Conservation (phyloP, 2,888 invertebrate genomes). For the Lasioglossum oenotherae region DNA sequence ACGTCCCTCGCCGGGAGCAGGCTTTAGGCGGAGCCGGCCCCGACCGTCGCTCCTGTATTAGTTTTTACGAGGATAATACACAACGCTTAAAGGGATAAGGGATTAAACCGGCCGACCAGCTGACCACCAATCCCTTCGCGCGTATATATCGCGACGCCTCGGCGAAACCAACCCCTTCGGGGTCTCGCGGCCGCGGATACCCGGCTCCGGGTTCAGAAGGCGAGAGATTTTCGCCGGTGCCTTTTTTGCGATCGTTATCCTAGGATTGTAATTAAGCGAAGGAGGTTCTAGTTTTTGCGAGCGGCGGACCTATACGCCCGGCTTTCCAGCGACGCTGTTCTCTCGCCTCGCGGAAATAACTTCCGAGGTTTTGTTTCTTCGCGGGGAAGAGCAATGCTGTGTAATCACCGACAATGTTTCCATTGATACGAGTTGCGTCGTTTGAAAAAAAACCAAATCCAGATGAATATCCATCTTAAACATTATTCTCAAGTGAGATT, state of each 20-base stretch:
- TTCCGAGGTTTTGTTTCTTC: background rate
- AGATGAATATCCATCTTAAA: too few species aligned
- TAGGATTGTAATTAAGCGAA: conserved; percentile 16
- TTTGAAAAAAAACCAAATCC: too few species aligned
- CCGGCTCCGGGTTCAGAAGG: conserved; percentile 5
- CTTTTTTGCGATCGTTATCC: conserved; percentile 14
- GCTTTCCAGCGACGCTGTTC: background rate
- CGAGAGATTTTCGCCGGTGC: background rate
- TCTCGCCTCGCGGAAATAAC: background rate
- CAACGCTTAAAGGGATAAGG: conserved; percentile 84
- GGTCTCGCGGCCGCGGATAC: conserved; percentile 17
- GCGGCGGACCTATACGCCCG: background rate
- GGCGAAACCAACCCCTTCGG: background rate
- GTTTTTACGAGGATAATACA: conserved; percentile 84
- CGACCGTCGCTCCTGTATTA: conserved; percentile 79
- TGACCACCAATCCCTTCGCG: conserved; percentile 68
- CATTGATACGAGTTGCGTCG: too few species aligned
- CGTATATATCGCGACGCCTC: conserved; percentile 41
- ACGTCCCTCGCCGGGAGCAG: conserved; percentile 70
- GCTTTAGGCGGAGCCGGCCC: conserved; percentile 78
- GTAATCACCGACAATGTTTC: too few species aligned
- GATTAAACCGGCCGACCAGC: conserved; percentile 79
- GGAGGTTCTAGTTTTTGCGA: background rate
- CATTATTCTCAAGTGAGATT: too few species aligned
- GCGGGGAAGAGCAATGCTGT: background rate